A percentile compares a stretch with the other conserved stretches of the same genome.
phyloP scores from a whole-genome alignment of 2,113 vertebrate species.

The Varanus salvator region DNA sequence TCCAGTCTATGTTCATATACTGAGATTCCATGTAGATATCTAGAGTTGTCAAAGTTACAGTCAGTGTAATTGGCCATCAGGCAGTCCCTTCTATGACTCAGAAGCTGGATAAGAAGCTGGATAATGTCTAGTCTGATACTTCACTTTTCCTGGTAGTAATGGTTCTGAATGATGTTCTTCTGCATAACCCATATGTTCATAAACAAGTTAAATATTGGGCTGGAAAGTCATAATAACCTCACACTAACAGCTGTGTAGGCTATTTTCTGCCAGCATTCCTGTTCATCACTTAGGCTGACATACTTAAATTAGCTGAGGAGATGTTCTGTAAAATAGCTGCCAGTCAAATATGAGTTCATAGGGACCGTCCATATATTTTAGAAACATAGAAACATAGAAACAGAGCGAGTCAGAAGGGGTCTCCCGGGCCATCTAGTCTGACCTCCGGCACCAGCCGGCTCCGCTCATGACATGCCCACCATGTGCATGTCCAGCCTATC shows the following conservation, averaged over 20 bases:
- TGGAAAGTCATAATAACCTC: constrained; percentile 43
- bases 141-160: not conserved
- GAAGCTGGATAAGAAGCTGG: not conserved
- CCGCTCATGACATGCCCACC: too few relatives aligned
- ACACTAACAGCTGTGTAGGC: not conserved
- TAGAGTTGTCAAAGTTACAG: not conserved
- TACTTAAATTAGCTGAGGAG: constrained; percentile 39
- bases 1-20: too few relatives aligned
- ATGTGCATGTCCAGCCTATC: too few relatives aligned
- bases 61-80: too few relatives aligned
- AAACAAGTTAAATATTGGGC: constrained; percentile 42
- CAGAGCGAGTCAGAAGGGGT: too few relatives aligned
- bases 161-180: not conserved
- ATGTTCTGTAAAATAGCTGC: constrained; percentile 21
- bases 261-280: constrained; percentile 34
- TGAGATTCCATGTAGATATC: not conserved
- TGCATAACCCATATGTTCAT: not conserved
- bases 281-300: constrained; percentile 39
- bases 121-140: not conserved
- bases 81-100: too few relatives aligned
- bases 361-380: not conserved
- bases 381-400: too few relatives aligned
- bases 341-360: constrained; percentile 25
- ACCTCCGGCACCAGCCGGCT: too few relatives aligned
- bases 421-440: too few relatives aligned